These are phyloP conservation scores for Chelonia mydas DNA, from an alignment of 2,797 vertebrate genomes.

Conservation along the genomic window DNA sequence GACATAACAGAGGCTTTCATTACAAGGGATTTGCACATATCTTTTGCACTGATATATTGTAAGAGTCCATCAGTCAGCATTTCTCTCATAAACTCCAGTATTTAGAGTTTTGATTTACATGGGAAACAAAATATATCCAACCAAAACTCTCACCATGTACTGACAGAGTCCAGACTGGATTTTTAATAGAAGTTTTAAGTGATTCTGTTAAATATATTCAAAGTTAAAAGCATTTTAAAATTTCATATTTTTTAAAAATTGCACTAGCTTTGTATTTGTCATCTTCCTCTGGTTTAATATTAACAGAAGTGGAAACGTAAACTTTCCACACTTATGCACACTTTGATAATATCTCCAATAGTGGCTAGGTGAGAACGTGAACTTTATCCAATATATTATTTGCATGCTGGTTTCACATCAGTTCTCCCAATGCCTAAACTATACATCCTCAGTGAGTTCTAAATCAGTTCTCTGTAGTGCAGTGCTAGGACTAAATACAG, in stretches of 20 bases:
- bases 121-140: not conserved
- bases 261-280: not conserved
- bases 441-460: fast-evolving
- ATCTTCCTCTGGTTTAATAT: not conserved
- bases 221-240: not conserved
- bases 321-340: not conserved
- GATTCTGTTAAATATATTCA: not conserved
- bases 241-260: fast-evolving
- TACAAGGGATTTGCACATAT: not conserved
- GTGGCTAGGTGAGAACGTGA: not conserved
- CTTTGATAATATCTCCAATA: not conserved
- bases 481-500: not conserved
- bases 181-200: not conserved
- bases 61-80: not conserved
- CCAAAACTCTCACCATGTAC: not conserved
- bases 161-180: not conserved
- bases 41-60: not conserved
- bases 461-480: not conserved
- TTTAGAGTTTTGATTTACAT: not conserved
- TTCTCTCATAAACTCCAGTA: not conserved
- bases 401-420: not conserved
- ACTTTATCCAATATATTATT: not conserved
- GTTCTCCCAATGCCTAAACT: fast-evolving
- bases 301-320: not conserved
- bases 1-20: not conserved